phyloP scores from a whole-genome alignment of 1,140 invertebrate genomes.

The Dendroctonus ponderosae region DNA sequence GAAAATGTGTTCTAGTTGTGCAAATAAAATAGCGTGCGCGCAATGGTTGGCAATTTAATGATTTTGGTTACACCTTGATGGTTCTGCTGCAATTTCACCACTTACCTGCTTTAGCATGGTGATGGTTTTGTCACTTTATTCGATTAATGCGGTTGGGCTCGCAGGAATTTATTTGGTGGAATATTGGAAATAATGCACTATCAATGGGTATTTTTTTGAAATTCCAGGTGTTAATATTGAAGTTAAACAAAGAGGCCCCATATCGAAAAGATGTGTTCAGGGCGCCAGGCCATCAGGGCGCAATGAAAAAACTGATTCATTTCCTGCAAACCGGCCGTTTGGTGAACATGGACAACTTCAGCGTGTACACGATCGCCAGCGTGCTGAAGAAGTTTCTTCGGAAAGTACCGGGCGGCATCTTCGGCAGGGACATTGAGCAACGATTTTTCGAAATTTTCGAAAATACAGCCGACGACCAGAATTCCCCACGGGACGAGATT shows the following conservation, averaged over 20 bases:
- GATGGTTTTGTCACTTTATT: too few relatives aligned
- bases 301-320: slow-evolving; percentile 95
- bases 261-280: slow-evolving; percentile 90
- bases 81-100: too few relatives aligned
- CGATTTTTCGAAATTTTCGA: slow-evolving; percentile 86
- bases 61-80: neutral
- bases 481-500: slow-evolving; percentile 80
- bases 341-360: slow-evolving; percentile 97
- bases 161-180: too few relatives aligned
- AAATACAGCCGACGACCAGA: slow-evolving; percentile 69
- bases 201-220: too few relatives aligned
- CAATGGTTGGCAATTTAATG: too few relatives aligned
- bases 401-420: slow-evolving; percentile 95
- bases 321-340: slow-evolving; percentile 91
- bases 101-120: too few relatives aligned
- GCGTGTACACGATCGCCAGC: slow-evolving; percentile 97
- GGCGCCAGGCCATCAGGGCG: slow-evolving; percentile 89
- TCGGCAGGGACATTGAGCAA: slow-evolving; percentile 87
- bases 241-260: slow-evolving; percentile 92
- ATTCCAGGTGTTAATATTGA: slow-evolving; percentile 80
- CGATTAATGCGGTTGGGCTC: too few relatives aligned
- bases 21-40: too few relatives aligned
- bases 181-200: too few relatives aligned
- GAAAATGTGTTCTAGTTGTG: too few relatives aligned
- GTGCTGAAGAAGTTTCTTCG: slow-evolving; percentile 97